Percentiles rank a stretch among this genome's conserved stretches.
Conservation (phyloP, 2,888 invertebrate species). For the Branchipolynoe longqiensis region DNA sequence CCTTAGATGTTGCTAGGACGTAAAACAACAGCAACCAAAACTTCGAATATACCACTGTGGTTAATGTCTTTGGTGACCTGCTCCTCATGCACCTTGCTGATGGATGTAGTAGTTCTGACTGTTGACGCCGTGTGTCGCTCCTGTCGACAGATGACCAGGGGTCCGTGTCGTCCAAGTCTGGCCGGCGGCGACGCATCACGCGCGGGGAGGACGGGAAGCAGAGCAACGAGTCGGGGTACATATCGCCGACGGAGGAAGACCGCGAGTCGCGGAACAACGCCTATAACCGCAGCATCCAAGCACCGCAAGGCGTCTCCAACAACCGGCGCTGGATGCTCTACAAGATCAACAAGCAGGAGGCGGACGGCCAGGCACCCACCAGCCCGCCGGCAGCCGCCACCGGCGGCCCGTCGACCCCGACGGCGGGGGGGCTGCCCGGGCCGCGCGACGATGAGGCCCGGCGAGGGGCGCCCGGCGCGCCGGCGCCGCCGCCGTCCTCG, state of each 20-base stretch:
- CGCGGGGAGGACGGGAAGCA: conserved; percentile 59
- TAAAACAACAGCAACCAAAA: no score
- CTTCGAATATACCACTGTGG: no score
- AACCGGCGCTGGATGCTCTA: conserved; percentile 69
- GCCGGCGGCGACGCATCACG: conserved; percentile 59
- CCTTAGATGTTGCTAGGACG: no score
- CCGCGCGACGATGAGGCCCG: background rate
- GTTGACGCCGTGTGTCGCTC: background rate
- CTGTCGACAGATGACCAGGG: conserved; percentile 60
- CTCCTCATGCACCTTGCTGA: no score
- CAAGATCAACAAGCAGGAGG: conserved; percentile 64
- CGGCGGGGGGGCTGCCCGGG: background rate
- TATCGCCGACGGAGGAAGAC: conserved; percentile 46
- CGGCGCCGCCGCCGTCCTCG: background rate
- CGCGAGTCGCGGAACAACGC: conserved; percentile 32
- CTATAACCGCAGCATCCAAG: conserved; percentile 31
- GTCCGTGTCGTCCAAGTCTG: conserved; percentile 8
- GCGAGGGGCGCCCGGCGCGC: background rate
- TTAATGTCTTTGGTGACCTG: no score
- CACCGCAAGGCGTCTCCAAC: conserved; percentile 59
- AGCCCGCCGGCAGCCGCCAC: background rate
- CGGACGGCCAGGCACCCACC: background rate
- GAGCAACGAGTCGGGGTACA: conserved; percentile 59
- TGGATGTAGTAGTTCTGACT: no score
- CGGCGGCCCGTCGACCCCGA: background rate